Conservation (phyloP, 37 sponge, comb jelly and placozoan genomes). For the Dysidea cf. avara region DNA sequence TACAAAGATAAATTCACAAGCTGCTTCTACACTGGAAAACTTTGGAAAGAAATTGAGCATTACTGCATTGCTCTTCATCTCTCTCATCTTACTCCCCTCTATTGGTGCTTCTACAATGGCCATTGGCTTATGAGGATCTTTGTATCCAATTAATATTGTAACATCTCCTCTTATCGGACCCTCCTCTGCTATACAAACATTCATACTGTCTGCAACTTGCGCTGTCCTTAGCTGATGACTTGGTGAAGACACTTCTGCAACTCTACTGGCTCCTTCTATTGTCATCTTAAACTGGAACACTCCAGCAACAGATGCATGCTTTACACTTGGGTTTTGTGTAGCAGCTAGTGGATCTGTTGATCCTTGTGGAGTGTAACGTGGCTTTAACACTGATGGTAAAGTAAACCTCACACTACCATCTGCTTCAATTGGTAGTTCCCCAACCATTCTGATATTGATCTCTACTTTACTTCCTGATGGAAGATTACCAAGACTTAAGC, state of each 20-base stretch:
- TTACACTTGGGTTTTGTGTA: too few species aligned
- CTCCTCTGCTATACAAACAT: constrained; percentile 28
- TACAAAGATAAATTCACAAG: constrained; percentile 79
- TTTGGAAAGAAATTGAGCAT: constrained; percentile 73
- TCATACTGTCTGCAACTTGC: neutral
- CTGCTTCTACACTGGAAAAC: constrained; percentile 22
- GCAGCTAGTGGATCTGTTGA: too few species aligned
- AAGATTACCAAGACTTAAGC: constrained; percentile 82
- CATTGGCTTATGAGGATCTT: too few species aligned
- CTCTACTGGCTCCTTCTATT: too few species aligned
- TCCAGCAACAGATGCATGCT: too few species aligned
- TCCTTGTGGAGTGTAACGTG: too few species aligned
- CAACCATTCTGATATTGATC: constrained; percentile 55
- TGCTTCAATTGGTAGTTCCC: constrained; percentile 48
- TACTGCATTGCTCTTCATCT: constrained; percentile 44
- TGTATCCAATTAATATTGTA: too few species aligned
- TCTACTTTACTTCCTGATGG: constrained; percentile 61
- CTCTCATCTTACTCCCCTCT: constrained; percentile 1
- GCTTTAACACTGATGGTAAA: too few species aligned
- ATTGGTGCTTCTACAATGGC: too few species aligned
- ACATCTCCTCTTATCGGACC: constrained; percentile 50
- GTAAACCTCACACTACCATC: too few species aligned
- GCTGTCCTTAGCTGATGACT: constrained; percentile 26
- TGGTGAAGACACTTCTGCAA: too few species aligned
- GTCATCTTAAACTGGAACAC: too few species aligned